Evolutionary conservation across 2,113 vertebrate species (phyloP).

Genomic region (Phaetusa simplex): DNA sequence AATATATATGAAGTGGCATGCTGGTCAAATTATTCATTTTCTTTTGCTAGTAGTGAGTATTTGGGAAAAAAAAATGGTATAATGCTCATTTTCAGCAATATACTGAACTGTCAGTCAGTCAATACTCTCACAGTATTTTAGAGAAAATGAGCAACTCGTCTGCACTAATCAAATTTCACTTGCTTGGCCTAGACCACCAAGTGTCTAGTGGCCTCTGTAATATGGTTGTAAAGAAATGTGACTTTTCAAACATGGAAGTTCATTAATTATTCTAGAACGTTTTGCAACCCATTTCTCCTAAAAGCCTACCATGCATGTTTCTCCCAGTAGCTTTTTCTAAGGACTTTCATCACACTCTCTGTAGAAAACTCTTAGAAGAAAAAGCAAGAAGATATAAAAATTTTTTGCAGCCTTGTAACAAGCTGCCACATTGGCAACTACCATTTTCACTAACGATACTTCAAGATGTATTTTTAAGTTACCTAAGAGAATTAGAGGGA

Average conservation of each 20-base stretch:
- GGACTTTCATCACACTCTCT: neutral
- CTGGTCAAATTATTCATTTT: neutral
- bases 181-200: neutral
- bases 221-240: neutral
- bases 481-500: neutral
- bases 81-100: constrained; percentile 38
- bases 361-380: neutral
- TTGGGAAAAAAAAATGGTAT: neutral
- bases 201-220: neutral
- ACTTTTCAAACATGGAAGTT: neutral
- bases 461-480: neutral
- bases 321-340: neutral
- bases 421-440: neutral
- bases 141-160: neutral
- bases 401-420: neutral
- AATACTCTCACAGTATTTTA: neutral
- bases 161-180: neutral
- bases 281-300: neutral
- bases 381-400: neutral
- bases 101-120: constrained; percentile 30
- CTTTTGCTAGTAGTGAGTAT: neutral
- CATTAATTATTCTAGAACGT: neutral
- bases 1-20: neutral
- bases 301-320: neutral
- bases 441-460: neutral